phyloP scores from a whole-genome alignment of 2,888 invertebrate species.

The Chorisops tibialis region DNA sequence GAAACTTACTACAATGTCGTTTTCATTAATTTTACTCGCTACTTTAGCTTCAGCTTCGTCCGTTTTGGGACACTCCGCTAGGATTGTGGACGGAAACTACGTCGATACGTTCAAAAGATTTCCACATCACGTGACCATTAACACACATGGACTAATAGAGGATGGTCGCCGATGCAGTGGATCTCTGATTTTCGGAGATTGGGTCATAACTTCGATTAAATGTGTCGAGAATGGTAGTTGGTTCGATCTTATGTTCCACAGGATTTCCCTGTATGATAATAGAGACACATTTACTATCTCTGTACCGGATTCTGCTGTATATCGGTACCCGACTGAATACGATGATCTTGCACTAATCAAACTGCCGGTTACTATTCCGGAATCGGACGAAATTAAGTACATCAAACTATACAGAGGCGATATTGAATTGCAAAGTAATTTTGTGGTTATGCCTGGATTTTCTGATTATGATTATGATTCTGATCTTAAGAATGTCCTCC shows the following conservation, averaged over 20 bases:
- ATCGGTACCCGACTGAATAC: slow-evolving; percentile 28
- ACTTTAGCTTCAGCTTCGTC: background rate
- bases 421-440: background rate
- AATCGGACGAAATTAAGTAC: background rate
- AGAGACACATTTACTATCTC: background rate
- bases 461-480: background rate
- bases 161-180: slow-evolving; percentile 16
- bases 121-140: slow-evolving; percentile 30
- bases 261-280: background rate
- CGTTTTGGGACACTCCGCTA: background rate
- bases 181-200: slow-evolving; percentile 26
- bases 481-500: slow-evolving; percentile 2
- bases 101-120: slow-evolving; percentile 31
- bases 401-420: background rate
- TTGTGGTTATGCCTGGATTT: slow-evolving; percentile 31
- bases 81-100: slow-evolving; percentile 22
- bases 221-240: slow-evolving; percentile 16
- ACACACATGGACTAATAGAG: background rate
- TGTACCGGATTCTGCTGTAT: slow-evolving; percentile 17
- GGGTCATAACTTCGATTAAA: slow-evolving; percentile 26
- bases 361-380: slow-evolving; percentile 21
- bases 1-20: background rate
- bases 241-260: background rate
- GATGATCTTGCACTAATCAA: slow-evolving; percentile 30
- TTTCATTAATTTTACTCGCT: background rate